Percentiles rank a stretch among this genome's conserved stretches.
phyloP scores from a whole-genome alignment of 2,888 invertebrate species.

The Drosophila atripex region DNA sequence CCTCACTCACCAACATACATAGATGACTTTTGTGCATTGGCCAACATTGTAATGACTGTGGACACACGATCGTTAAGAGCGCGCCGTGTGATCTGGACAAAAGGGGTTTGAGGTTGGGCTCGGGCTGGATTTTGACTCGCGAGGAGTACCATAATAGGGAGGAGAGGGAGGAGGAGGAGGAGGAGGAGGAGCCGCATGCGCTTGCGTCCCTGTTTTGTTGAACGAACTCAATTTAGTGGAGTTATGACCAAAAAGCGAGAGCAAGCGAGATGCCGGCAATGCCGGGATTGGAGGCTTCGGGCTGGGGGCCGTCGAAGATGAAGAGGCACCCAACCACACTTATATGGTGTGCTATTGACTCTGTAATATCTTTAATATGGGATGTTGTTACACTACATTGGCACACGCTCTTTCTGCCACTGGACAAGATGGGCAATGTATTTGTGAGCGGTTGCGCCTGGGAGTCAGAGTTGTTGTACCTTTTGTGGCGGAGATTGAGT shows the following conservation, averaged over 20 bases:
- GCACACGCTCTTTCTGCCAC: slow-evolving; percentile 83
- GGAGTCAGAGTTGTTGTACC: background rate
- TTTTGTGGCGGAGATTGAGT: slow-evolving; percentile 1
- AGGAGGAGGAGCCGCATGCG: slow-evolving; percentile 56
- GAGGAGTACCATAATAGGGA: background rate
- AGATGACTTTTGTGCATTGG: slow-evolving; percentile 66
- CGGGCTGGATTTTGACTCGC: slow-evolving; percentile 5
- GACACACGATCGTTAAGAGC: slow-evolving; percentile 82
- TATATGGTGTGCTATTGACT: slow-evolving; percentile 79
- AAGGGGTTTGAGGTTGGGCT: slow-evolving; percentile 44
- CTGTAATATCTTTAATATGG: slow-evolving; percentile 81
- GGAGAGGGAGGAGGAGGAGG: background rate
- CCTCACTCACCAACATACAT: slow-evolving; percentile 25
- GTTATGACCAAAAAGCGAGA: slow-evolving; percentile 59
- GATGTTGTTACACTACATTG: slow-evolving; percentile 83
- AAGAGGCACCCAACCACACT: slow-evolving; percentile 59
- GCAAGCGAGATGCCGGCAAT: slow-evolving; percentile 9
- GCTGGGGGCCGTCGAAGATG: slow-evolving; percentile 4
- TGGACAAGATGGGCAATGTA: slow-evolving; percentile 65
- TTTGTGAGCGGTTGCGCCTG: slow-evolving; percentile 12
- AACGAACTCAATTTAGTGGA: slow-evolving; percentile 79
- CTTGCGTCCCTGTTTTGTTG: slow-evolving; percentile 75
- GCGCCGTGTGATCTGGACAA: slow-evolving; percentile 47
- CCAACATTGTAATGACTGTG: slow-evolving; percentile 82
- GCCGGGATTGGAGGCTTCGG: slow-evolving; percentile 13